These are phyloP conservation scores for Oscheius myriophilus DNA, from an alignment of 2,888 invertebrate genomes.

Conservation along the genomic window DNA sequence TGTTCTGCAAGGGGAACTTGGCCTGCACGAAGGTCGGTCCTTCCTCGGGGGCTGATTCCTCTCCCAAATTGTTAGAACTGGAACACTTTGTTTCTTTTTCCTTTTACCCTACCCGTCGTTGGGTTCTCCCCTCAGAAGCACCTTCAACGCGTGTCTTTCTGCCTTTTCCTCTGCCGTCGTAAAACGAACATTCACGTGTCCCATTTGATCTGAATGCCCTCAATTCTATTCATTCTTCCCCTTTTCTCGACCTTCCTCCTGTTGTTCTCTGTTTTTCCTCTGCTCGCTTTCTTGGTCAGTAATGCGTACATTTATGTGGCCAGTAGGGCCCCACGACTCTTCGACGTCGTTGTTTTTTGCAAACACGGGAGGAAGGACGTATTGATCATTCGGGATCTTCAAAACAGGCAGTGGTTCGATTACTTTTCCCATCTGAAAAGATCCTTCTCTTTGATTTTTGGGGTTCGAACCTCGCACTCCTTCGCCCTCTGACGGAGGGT, in stretches of 20 bases:
- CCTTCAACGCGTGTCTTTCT: constrained; percentile 4
- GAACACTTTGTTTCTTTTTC: background rate
- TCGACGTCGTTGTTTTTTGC: constrained; percentile 31
- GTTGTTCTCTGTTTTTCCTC: background rate
- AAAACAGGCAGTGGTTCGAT: background rate
- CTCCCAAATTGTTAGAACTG: background rate
- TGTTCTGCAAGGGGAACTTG: background rate
- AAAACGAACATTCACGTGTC: constrained; percentile 46
- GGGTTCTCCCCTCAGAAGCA: constrained; percentile 6
- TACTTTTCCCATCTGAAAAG: constrained; percentile 8
- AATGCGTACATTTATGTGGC: constrained; percentile 44
- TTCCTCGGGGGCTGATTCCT: background rate
- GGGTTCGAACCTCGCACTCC: constrained; percentile 42
- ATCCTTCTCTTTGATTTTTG: constrained; percentile 18
- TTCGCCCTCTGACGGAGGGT: constrained; percentile 46
- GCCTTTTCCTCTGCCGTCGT: constrained; percentile 35
- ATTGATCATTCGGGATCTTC: constrained; percentile 24
- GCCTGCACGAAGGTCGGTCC: background rate
- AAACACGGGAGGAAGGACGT: background rate
- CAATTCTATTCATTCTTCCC: background rate
- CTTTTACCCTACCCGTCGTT: background rate
- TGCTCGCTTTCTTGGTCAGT: constrained; percentile 34
- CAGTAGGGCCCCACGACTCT: constrained; percentile 44
- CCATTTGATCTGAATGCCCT: constrained; percentile 13
- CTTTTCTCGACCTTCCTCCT: constrained; percentile 8